Evolutionary conservation across 2,797 vertebrate genomes (phyloP).

Genomic region (Philypnodon macrostomus): DNA sequence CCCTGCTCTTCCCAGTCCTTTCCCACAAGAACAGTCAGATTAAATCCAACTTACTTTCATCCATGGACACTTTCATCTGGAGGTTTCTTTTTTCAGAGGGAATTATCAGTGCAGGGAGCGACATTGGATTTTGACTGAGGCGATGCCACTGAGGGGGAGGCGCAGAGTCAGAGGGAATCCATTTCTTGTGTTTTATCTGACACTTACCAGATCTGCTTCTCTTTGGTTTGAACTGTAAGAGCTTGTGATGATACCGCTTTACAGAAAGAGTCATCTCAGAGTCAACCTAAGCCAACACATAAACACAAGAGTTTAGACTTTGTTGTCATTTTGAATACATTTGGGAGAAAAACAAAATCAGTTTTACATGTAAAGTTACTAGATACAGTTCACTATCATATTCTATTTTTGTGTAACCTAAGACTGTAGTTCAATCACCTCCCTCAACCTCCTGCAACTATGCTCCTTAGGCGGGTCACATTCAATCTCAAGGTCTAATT

Average conservation of each 20-base stretch:
- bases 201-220: conserved; percentile 22
- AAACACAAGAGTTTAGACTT: too few species aligned
- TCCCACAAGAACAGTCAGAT: conserved; percentile 70
- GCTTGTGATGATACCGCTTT: conserved; percentile 17
- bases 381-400: too few species aligned
- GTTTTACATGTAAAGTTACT: too few species aligned
- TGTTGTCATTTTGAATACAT: too few species aligned
- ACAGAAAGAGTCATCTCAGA: too few species aligned
- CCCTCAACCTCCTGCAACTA: too few species aligned
- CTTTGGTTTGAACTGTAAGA: conserved; percentile 43
- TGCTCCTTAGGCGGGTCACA: too few species aligned
- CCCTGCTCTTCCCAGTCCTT: conserved; percentile 15
- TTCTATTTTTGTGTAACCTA: too few species aligned
- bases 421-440: too few species aligned
- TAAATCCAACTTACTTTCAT: conserved; percentile 96
- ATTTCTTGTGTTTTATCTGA: conserved; percentile 47
- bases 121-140: conserved; percentile 77
- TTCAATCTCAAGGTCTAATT: too few species aligned
- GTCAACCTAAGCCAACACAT: too few species aligned
- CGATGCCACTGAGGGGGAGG: conserved; percentile 19
- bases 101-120: conserved; percentile 90
- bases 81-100: conserved; percentile 81
- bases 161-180: conserved; percentile 33
- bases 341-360: too few species aligned
- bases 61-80: conserved; percentile 95